Evolutionary conservation across 2,888 invertebrate genomes (phyloP), one percentile per base, ranked within the genome.

Genomic region (Creontiades dilutus): DNA sequence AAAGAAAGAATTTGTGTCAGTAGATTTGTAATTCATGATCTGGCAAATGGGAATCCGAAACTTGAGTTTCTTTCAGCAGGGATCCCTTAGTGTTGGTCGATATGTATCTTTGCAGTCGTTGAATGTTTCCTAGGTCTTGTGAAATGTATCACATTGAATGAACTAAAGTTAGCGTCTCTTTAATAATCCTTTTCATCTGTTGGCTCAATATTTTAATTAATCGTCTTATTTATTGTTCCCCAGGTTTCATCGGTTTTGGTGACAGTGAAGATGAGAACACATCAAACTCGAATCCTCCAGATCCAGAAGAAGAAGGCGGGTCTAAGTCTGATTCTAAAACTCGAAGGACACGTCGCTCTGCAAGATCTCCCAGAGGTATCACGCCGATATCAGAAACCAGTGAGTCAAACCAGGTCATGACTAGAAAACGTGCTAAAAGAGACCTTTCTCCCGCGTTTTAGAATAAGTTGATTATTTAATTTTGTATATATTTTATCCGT

Each of bases 371-470:
- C 2, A 37, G 61, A 12, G 23, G 23, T 23, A 11, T 27, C 23
- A 68, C 68, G 9, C 23, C 68, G 0, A 85, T 55, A 12, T 37
- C 0, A 19, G 61, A 85, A 27, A 46, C 19, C 27, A 7, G 14
- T 27, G 82, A 47, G 19, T 52, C 82, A n/a, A 82, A 82, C 23
- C 14, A 14, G 23, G 19, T 16, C 7, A 9, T 28, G 16, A 55
- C 88, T n/a, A 48, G 78, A 37, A 88, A 88, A 88, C 78, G 88
- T 12, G 28, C 80, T 2, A 88, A 78, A 88, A 48, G 55, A 28
- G 88, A 78, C 19, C 48, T 88, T 13, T 88, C 88, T 55, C 88
- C 88, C 14, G 78, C 88, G 7, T 88, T 78, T 46, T 86, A 23
- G 61, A 85, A 57, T 52, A 19, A 82, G 52, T 16, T 19, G 23